phyloP scores from a whole-genome alignment of 2,797 vertebrate species.

The Arremon brunneinucha region DNA sequence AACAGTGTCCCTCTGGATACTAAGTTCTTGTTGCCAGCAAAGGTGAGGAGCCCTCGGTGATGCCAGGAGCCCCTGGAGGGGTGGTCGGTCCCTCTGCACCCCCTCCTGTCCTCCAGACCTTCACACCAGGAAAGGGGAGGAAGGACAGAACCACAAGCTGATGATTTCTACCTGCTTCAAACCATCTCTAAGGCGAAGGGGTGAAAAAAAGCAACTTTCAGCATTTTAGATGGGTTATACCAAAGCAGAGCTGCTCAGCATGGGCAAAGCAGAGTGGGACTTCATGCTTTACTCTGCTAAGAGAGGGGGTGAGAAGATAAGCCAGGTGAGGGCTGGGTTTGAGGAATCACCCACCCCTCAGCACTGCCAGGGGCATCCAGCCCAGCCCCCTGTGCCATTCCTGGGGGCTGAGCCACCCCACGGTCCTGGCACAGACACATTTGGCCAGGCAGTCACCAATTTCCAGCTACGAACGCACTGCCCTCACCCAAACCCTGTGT shows the following conservation, averaged over 20 bases:
- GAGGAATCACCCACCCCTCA: background rate
- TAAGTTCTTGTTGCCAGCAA: background rate
- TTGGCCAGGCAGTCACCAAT: accelerated
- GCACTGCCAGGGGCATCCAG: background rate
- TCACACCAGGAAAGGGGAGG: background rate
- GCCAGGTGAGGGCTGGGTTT: accelerated
- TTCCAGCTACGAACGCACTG: accelerated
- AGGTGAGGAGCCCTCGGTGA: accelerated
- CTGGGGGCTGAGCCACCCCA: background rate
- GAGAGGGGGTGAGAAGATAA: background rate
- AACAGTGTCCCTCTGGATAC: background rate
- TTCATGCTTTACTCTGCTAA: background rate
- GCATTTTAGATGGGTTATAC: background rate
- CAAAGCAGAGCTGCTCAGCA: background rate
- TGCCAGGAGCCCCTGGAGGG: background rate
- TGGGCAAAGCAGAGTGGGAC: accelerated
- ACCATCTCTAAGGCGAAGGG: background rate
- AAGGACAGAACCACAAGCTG: background rate
- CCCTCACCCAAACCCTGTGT: background rate
- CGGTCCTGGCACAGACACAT: background rate
- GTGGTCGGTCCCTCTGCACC: accelerated
- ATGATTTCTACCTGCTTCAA: background rate
- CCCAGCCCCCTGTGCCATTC: background rate
- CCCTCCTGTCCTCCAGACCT: background rate
- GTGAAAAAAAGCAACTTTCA: background rate